phyloP scores from a whole-genome alignment of 2,888 invertebrate species.

The Peribatodes rhomboidaria region DNA sequence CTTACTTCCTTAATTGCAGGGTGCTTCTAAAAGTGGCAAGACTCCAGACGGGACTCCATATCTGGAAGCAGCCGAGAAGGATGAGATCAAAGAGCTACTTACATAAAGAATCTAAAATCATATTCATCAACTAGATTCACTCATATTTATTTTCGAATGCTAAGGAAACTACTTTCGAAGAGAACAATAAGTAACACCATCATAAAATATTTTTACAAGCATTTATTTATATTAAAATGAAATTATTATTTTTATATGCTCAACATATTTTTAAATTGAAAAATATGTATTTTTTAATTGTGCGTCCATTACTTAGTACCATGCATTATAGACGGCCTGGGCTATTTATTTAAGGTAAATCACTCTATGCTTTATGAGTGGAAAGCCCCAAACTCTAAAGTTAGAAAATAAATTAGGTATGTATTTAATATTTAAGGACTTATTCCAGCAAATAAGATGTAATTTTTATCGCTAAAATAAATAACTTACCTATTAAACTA shows the following conservation, averaged over 20 bases:
- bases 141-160: conserved; percentile 71
- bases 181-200: conserved; percentile 63
- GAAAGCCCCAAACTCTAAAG: conserved; percentile 76
- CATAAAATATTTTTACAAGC: conserved; percentile 81
- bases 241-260: conserved; percentile 84
- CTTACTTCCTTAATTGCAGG: conserved; percentile 79
- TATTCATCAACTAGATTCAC: conserved; percentile 57
- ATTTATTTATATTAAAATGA: conserved; percentile 82
- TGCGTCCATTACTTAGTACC: conserved; percentile 75
- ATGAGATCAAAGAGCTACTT: conserved; percentile 93
- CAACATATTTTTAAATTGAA: conserved; percentile 68
- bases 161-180: conserved; percentile 65
- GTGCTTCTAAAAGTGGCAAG: conserved; percentile 92
- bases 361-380: conserved; percentile 39
- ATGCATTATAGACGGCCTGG: conserved; percentile 62
- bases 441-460: conserved; percentile 73
- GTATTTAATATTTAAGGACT: conserved; percentile 74
- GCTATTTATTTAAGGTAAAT: conserved; percentile 44
- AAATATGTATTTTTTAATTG: conserved; percentile 68
- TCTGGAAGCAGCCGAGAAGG: conserved; percentile 95
- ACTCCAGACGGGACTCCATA: conserved; percentile 96
- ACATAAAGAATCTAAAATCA: conserved; percentile 64
- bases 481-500: conserved; percentile 46
- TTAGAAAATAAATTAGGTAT: conserved; percentile 75
- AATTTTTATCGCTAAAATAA: conserved; percentile 80